These are phyloP conservation scores for Tympanoctomys barrerae DNA, from an alignment of 2,797 vertebrate genomes.

Conservation along the genomic window DNA sequence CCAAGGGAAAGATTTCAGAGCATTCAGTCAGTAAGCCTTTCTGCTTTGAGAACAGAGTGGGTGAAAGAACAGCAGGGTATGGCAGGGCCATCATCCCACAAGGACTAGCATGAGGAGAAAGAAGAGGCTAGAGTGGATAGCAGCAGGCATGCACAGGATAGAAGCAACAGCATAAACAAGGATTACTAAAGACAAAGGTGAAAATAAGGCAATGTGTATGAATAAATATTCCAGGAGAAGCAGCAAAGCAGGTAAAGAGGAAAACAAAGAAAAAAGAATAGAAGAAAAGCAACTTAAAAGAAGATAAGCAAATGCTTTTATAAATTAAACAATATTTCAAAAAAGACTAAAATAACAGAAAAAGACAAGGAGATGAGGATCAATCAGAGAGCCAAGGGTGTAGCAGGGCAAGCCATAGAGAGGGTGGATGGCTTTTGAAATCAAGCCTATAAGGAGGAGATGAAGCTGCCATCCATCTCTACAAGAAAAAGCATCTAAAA, in stretches of 20 bases:
- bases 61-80: background rate
- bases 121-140: background rate
- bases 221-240: background rate
- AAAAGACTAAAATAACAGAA: background rate
- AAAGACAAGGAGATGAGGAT: background rate
- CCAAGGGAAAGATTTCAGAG: conserved; percentile 23
- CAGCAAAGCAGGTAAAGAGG: background rate
- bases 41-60: background rate
- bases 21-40: conserved; percentile 7
- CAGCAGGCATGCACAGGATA: background rate
- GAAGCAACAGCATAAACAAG: background rate
- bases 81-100: background rate
- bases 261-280: background rate
- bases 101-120: background rate
- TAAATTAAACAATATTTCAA: conserved; percentile 19
- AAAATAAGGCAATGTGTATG: conserved; percentile 18
- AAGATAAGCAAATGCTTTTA: background rate
- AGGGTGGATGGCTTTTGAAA: background rate
- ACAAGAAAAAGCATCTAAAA: background rate
- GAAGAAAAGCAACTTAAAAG: conserved; percentile 36
- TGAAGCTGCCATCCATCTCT: background rate
- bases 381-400: background rate
- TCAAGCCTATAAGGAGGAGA: background rate
- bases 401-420: background rate
- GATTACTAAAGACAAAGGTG: background rate